Percentiles rank a stretch among this genome's conserved stretches.
Conservation (phyloP, 1,140 invertebrate genomes). For the Belonocnema kinseyi region DNA sequence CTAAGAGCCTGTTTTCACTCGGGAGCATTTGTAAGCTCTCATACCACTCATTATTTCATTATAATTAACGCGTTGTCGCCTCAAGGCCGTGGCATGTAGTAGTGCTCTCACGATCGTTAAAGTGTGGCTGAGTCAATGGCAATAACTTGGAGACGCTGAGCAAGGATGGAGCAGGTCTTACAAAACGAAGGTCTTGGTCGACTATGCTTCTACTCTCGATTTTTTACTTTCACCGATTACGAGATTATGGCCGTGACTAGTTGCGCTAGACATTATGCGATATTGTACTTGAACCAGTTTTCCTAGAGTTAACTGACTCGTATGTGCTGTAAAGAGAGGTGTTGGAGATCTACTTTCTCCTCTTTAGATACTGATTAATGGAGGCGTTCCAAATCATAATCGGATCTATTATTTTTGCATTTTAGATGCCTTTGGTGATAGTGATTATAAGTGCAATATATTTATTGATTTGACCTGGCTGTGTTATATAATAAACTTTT, state of each 20-base stretch:
- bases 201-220: background rate
- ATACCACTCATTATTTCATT: constrained; percentile 15
- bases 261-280: constrained; percentile 7
- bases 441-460: too few relatives aligned
- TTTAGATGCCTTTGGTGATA: too few relatives aligned
- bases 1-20: too few relatives aligned
- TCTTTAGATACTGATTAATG: background rate
- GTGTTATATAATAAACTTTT: too few relatives aligned
- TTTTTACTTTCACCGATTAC: constrained; percentile 29
- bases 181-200: constrained; percentile 8
- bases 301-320: constrained; percentile 13
- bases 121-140: background rate
- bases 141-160: background rate
- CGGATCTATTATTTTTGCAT: too few relatives aligned
- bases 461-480: too few relatives aligned
- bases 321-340: background rate
- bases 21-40: background rate
- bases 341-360: background rate
- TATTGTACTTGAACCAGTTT: constrained; percentile 28
- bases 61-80: constrained; percentile 14
- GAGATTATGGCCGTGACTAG: constrained; percentile 23
- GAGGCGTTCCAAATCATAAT: background rate
- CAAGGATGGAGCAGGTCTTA: background rate
- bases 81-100: background rate
- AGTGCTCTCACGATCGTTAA: constrained; percentile 1